A percentile compares a stretch with the other conserved stretches of the same genome.
These are phyloP conservation scores for Stomorhina lunata DNA, from an alignment of 2,888 invertebrate genomes.

Conservation along the genomic window DNA sequence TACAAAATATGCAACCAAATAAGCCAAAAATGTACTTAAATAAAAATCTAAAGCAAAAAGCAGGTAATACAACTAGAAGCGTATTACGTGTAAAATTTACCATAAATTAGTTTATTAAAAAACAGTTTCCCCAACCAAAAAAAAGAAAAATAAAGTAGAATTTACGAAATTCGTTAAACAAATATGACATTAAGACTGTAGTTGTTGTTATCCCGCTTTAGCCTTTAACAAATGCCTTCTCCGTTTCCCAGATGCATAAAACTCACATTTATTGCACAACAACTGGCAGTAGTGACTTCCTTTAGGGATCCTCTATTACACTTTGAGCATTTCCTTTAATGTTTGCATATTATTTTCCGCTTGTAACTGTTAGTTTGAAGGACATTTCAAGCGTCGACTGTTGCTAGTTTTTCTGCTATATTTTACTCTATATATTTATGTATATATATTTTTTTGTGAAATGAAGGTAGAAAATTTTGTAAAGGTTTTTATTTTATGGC, in stretches of 20 bases:
- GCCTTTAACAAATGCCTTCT: background rate
- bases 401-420: no score
- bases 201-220: background rate
- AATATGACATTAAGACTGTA: background rate
- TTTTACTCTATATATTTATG: no score
- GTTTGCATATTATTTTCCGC: slow-evolving; percentile 62
- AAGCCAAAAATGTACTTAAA: background rate
- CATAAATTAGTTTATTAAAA: background rate
- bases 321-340: slow-evolving; percentile 52
- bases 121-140: background rate
- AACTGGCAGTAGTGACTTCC: slow-evolving; percentile 47
- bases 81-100: no score
- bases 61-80: no score
- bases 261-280: slow-evolving; percentile 21
- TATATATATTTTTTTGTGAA: no score
- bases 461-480: background rate
- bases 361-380: slow-evolving; percentile 43
- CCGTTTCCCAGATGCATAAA: slow-evolving; percentile 13
- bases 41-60: background rate
- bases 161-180: background rate
- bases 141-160: no score
- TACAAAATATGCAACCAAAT: background rate
- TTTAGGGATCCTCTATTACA: slow-evolving; percentile 57
- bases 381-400: slow-evolving; percentile 33
- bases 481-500: slow-evolving; percentile 25